Evolutionary conservation across 2,888 invertebrate species (phyloP).

Genomic region (Drosophila longiperda): DNA sequence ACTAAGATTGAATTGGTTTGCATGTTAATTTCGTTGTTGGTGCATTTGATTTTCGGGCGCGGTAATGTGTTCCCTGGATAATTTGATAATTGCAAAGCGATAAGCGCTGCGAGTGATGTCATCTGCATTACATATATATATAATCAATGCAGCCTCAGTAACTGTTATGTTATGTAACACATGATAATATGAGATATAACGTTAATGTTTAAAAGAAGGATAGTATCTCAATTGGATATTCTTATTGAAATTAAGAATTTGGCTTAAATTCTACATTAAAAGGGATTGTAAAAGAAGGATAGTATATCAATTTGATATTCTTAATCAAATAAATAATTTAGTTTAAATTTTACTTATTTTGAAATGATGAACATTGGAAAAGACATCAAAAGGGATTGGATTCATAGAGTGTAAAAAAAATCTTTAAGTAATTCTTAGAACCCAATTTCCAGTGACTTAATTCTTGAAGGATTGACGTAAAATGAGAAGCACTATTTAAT

Average conservation of each 20-base stretch:
- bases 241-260: not conserved
- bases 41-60: conserved; percentile 7
- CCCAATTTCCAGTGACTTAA: not conserved
- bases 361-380: no score
- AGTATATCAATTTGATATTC: no score
- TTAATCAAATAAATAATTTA: no score
- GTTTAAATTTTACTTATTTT: no score
- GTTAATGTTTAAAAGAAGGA: conserved; percentile 6
- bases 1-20: conserved; percentile 43
- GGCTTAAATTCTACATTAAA: conserved; percentile 52
- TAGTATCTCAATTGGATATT: not conserved
- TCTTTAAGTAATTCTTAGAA: conserved; percentile 71
- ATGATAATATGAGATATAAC: no score
- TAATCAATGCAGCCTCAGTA: not conserved
- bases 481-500: not conserved
- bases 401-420: conserved; percentile 78
- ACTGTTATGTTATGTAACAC: not conserved
- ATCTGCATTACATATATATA: conserved; percentile 3
- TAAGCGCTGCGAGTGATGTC: conserved; percentile 25
- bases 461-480: conserved; percentile 33
- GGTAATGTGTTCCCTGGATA: conserved; percentile 20
- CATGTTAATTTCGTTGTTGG: conserved; percentile 47
- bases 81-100: conserved; percentile 48
- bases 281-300: no score
- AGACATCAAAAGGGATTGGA: conserved; percentile 75